Percentiles rank a stretch among this genome's conserved stretches.
phyloP scores from a whole-genome alignment of 2,888 invertebrate species.

The Myopa testacea region DNA sequence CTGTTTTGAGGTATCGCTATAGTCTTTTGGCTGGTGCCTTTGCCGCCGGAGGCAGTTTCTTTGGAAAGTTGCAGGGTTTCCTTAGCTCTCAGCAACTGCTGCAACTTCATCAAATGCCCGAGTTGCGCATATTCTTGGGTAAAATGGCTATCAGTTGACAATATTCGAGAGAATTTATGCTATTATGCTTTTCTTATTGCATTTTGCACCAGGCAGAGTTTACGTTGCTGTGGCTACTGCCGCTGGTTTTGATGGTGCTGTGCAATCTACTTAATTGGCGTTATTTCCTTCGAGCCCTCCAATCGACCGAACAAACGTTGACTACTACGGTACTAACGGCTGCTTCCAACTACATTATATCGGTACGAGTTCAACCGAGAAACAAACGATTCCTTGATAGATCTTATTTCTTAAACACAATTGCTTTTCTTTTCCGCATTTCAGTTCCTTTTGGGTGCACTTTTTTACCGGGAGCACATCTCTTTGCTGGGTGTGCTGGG shows the following conservation, averaged over 20 bases:
- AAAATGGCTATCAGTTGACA: not conserved
- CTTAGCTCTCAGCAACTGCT: conserved; percentile 38
- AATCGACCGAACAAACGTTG: conserved; percentile 71
- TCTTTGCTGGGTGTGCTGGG: conserved; percentile 80
- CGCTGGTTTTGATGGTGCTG: conserved; percentile 70
- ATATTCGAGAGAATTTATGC: not conserved
- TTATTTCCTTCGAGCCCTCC: conserved; percentile 73
- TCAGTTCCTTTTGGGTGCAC: conserved; percentile 79
- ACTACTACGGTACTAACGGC: conserved; percentile 72
- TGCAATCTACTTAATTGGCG: conserved; percentile 73
- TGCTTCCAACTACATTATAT: conserved; percentile 73
- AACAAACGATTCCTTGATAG: not conserved
- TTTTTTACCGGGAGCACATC: conserved; percentile 78
- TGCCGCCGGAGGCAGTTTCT: conserved; percentile 73
- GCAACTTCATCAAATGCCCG: not conserved
- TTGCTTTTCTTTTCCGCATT: conserved; percentile 43
- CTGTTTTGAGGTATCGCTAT: conserved; percentile 55
- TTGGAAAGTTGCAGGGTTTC: conserved; percentile 71
- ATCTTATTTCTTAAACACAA: not conserved
- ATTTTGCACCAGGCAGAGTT: conserved; percentile 47
- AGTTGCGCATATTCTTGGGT: not conserved
- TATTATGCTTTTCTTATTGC: not conserved
- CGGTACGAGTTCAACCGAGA: conserved; percentile 66
- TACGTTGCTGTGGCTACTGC: conserved; percentile 62
- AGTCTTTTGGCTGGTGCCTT: conserved; percentile 69